These are phyloP conservation scores for Aptenodytes patagonicus DNA, from an alignment of 2,113 vertebrate species.

Conservation along the genomic window DNA sequence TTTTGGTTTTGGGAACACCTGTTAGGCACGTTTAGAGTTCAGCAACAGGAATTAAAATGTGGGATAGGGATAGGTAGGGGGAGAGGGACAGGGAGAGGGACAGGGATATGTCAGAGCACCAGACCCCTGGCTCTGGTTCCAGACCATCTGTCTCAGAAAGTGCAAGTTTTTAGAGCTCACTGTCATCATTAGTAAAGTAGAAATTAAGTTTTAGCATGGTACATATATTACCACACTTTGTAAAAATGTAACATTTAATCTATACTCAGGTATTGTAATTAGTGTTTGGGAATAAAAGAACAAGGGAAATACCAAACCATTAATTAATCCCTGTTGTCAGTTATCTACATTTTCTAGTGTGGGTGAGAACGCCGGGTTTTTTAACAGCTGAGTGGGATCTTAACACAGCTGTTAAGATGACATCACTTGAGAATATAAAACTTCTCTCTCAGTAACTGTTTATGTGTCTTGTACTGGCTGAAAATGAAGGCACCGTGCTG, in stretches of 20 bases:
- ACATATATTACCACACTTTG: background rate
- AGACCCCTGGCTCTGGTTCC: background rate
- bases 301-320: slow-evolving; percentile 23
- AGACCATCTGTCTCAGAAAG: background rate
- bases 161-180: background rate
- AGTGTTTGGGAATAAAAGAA: slow-evolving; percentile 47
- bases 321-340: slow-evolving; percentile 51
- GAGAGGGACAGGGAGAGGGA: background rate
- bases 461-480: background rate
- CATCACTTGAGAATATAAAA: background rate
- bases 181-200: background rate
- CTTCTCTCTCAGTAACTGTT: background rate
- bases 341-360: slow-evolving; percentile 28
- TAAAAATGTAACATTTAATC: slow-evolving; percentile 48
- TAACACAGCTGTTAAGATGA: background rate
- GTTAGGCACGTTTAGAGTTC: background rate
- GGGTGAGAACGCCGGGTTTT: background rate
- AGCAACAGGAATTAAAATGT: background rate
- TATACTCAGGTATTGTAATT: slow-evolving; percentile 57
- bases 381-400: background rate
- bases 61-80: background rate
- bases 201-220: background rate
- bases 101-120: background rate
- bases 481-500: background rate
- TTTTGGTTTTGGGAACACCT: background rate